Conservation (phyloP, 2,113 vertebrate species). For the Gracilinanus agilis region DNA sequence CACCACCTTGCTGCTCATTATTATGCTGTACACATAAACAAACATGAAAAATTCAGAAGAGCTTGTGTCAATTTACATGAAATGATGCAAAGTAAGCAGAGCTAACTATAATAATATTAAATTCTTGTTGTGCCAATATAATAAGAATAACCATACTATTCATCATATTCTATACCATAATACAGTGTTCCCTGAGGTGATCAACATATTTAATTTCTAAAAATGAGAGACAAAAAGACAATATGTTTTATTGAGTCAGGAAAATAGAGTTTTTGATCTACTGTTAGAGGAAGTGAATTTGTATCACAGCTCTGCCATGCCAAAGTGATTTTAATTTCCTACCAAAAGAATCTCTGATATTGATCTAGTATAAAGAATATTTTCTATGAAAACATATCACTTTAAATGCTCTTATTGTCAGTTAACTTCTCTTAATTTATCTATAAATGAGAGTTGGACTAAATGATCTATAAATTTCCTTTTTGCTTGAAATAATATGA, state of each 20-base stretch:
- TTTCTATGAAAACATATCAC: not conserved
- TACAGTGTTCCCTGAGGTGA: slow-evolving; percentile 52
- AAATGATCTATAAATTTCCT: not conserved
- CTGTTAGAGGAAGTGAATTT: not conserved
- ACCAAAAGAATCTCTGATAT: slow-evolving; percentile 46
- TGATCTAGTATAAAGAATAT: not conserved
- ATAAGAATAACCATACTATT: not conserved
- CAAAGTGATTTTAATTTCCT: not conserved
- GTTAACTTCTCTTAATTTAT: not conserved
- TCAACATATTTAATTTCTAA: slow-evolving; percentile 31
- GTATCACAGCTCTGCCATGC: not conserved
- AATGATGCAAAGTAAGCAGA: not conserved
- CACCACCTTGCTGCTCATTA: too few species aligned
- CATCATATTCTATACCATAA: not conserved
- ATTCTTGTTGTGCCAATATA: not conserved
- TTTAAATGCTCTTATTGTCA: not conserved
- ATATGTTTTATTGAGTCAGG: slow-evolving; percentile 2
- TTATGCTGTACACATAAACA: not conserved
- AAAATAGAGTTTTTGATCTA: not conserved
- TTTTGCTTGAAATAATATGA: not conserved
- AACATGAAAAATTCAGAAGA: not conserved
- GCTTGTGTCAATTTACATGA: not conserved
- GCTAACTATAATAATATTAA: not conserved
- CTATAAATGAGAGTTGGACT: not conserved
- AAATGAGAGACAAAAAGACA: slow-evolving; percentile 8